Evolutionary conservation across 2,888 invertebrate species (phyloP).

Genomic region (Cephus spinipes): DNA sequence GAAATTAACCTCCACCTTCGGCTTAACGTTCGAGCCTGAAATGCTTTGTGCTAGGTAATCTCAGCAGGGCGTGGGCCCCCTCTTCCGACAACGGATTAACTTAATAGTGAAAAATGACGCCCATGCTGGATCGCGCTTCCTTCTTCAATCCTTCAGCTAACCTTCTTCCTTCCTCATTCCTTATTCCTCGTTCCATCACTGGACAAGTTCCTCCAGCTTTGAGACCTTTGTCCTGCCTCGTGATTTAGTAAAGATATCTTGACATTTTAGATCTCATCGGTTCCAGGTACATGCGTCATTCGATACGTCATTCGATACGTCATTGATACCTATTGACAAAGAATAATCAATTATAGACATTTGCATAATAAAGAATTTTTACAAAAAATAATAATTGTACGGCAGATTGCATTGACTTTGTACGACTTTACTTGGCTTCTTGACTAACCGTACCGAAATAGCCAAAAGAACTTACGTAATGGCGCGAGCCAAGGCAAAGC

Average conservation of each 20-base stretch:
- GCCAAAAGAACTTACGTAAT: background rate
- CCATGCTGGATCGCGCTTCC: background rate
- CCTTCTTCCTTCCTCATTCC: background rate
- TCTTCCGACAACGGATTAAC: background rate
- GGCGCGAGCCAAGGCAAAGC: slow-evolving; percentile 3
- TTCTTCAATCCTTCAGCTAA: background rate
- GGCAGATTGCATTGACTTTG: background rate
- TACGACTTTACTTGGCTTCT: background rate
- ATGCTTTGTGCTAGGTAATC: background rate
- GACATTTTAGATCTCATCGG: background rate
- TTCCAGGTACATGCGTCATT: background rate
- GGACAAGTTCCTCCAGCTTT: background rate
- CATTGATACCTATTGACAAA: background rate
- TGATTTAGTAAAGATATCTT: background rate
- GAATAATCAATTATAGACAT: background rate
- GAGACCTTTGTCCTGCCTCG: background rate
- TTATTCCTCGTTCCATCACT: background rate
- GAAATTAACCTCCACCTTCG: background rate
- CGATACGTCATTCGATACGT: background rate
- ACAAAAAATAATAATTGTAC: background rate
- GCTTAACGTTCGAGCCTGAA: background rate
- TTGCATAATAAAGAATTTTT: background rate
- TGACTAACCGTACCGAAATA: background rate
- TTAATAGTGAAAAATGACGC: background rate
- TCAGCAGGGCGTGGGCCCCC: background rate